Base-by-base conservation (phyloP, 2,888 invertebrate genomes). In the Andrena minutula region DNA sequence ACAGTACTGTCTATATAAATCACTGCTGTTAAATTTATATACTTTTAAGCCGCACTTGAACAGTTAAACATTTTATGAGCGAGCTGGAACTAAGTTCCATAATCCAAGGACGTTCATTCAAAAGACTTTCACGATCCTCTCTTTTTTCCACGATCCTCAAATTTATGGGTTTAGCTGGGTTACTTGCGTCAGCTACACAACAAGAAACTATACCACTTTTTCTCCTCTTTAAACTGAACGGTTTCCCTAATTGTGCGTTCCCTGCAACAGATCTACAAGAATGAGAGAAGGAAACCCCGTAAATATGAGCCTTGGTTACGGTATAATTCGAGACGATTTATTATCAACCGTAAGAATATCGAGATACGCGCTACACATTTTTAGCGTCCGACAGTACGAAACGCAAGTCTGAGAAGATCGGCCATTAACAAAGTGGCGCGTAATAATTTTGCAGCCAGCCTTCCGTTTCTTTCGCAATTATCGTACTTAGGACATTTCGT, bases 401-500 rank as follows among this genome's bases (percentile, higher is more conserved):
- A 10, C 26, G n/a, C 23, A 61, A 66, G 28, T 61, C 49, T 16
- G 16, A 20, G 68, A 63, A 70, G 66, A 74, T 70, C 82, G 23
- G 47, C 69, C 53, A 81, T 80, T 82, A 61, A 60, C 51, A 41
- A 16, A 3, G 47, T 56, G 20, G 61, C 53, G 28, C 20, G 23
- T 63, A 66, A 78, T 61, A 23, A 77, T 83, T 79, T 76, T 60
- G 56, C 65, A 26, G 69, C 41, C 26, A 23, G 68, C 53, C 68
- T 83, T 80, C 72, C 65, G 32, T 60, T 56, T 16, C 47, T 56
- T 61, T 70, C n/a, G 30, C 20, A 73, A 81, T 60, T 32, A 2
- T 49, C 2, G 47, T n/a, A 26, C 41, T 86, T 82, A 73, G 51
- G 82, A 87, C 85, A 82, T 75, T 78, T 66, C 20, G 10, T 47